Conservation (phyloP, 1,140 invertebrate genomes). For the Matsumurasca onukii region DNA sequence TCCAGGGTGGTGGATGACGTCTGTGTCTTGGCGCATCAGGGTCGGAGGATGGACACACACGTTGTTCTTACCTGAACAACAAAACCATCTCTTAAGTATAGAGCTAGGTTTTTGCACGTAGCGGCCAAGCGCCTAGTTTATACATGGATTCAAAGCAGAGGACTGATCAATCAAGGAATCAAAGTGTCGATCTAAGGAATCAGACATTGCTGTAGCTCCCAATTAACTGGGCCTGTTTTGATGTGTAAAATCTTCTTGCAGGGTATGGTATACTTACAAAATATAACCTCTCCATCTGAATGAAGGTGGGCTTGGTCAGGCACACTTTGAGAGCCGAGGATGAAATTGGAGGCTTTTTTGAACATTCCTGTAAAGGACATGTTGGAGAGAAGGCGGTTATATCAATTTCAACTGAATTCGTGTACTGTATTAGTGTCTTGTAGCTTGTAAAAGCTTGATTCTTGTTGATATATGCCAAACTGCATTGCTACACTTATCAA, state of each 20-base stretch:
- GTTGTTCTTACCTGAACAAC: slow-evolving; percentile 69
- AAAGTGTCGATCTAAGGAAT: background rate
- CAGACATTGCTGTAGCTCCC: background rate
- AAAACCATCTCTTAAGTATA: background rate
- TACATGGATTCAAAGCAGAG: background rate
- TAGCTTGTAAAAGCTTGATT: too few species aligned
- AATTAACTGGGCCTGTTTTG: background rate
- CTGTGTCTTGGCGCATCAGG: slow-evolving; percentile 71
- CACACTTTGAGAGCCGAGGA: slow-evolving; percentile 66
- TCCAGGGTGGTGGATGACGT: slow-evolving; percentile 86
- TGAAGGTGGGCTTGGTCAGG: slow-evolving; percentile 56
- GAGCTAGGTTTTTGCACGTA: background rate
- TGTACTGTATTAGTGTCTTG: too few species aligned
- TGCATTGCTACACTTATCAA: too few species aligned
- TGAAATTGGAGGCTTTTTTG: slow-evolving; percentile 73
- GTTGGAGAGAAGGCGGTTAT: too few species aligned
- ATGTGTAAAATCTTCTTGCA: background rate
- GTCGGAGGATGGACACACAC: slow-evolving; percentile 94
- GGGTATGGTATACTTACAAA: slow-evolving; percentile 61
- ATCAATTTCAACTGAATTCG: too few species aligned
- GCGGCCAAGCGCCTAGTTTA: background rate
- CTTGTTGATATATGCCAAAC: too few species aligned
- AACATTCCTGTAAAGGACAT: slow-evolving; percentile 77
- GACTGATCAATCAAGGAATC: background rate
- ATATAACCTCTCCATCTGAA: slow-evolving; percentile 80